Base-by-base conservation (phyloP, 2,888 invertebrate species). In the Gymnosoma rotundatum region DNA sequence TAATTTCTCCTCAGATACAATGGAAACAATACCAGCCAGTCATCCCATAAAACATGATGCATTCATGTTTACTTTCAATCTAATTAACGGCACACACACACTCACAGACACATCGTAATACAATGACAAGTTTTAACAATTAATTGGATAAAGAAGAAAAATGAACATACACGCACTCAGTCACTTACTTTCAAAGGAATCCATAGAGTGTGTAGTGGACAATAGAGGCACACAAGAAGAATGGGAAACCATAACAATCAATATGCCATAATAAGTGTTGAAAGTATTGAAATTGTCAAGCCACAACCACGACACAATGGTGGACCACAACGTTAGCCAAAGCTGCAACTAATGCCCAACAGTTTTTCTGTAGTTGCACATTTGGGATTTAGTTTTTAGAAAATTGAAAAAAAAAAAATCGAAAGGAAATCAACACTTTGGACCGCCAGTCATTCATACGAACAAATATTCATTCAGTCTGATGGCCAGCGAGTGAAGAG, bases 1-100 rank as follows among this genome's bases (percentile, higher is more conserved):
- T 84, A 84, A 84, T 84, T 84, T 84, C 74, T 84, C 84, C 84
- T 81, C 78, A 84, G 84, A 84, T 81, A 84, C 78, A 66, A 72
- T 20, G 60, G 20, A 70, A 66, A 58, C 63, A 73, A 58, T 42
- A 52, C 12, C 42, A 42, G 32, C n/a, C n/a, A 70, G 69, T 54
- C 66, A 61, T 10, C 14, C 21, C 72, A 81, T 70, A 58, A 58
- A 84, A 84, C 84, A 84, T 81, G 81, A 70, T 32, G 74, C 61
- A 52, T 45, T 58, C 78, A 81, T 84, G 84, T 84, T 81, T 78
- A 78, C 38, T 66, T 78, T 70, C 74, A 78, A 84, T 81, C 70
- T 81, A 84, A 84, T 81, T 84, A 84, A 84, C 81, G 58, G 32
- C 63, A 61, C 58, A 54, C 63, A 20, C 18, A 32, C 16, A 56